Evolutionary conservation across 2,888 invertebrate genomes (phyloP).

Genomic region (Eupithecia dodoneata): DNA sequence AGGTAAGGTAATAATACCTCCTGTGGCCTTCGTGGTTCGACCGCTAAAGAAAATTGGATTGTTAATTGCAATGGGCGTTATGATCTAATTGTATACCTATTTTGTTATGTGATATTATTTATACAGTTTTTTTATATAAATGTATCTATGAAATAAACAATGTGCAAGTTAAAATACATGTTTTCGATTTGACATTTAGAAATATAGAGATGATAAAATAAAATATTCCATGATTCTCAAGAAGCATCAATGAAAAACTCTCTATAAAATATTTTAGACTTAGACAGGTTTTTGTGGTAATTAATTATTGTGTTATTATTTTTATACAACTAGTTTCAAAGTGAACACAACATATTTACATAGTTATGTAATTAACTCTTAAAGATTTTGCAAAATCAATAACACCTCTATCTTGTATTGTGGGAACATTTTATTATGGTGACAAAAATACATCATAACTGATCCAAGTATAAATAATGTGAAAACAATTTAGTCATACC

Average conservation of each 20-base stretch:
- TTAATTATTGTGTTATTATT: not conserved
- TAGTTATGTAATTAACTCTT: not conserved
- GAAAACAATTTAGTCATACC: not conserved
- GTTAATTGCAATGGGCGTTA: conserved; percentile 50
- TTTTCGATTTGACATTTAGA: not conserved
- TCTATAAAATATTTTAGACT: not conserved
- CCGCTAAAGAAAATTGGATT: conserved; percentile 58
- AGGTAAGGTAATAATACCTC: conserved; percentile 16
- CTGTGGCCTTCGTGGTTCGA: conserved; percentile 56
- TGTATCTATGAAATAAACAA: conserved; percentile 51
- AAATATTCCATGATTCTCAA: not conserved
- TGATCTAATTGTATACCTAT: conserved; percentile 46
- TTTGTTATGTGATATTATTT: conserved; percentile 45
- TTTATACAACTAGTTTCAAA: not conserved
- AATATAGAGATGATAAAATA: not conserved
- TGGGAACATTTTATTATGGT: not conserved
- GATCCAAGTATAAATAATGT: not conserved
- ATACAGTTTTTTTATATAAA: conserved; percentile 33
- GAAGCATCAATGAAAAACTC: not conserved
- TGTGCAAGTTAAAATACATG: conserved; percentile 36
- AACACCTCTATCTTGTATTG: not conserved
- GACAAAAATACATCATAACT: not conserved
- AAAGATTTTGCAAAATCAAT: not conserved
- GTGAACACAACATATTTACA: not conserved
- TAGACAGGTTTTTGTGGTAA: not conserved